These are phyloP conservation scores for Dusona sp. DNA, from an alignment of 2,888 invertebrate genomes.

Conservation along the genomic window DNA sequence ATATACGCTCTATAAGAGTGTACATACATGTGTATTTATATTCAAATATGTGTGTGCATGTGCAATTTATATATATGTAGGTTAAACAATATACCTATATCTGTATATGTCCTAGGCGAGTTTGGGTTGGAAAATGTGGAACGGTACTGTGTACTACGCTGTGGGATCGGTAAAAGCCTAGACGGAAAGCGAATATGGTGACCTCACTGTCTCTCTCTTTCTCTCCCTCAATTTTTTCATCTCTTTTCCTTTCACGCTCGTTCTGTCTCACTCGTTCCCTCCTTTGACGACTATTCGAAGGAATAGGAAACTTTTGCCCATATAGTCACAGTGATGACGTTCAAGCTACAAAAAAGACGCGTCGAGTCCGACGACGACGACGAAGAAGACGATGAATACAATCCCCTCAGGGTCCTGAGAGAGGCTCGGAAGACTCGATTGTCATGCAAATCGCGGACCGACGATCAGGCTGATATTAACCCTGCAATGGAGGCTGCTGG, in stretches of 20 bases:
- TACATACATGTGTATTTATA: slow-evolving; percentile 6
- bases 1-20: slow-evolving; percentile 39
- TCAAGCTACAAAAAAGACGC: slow-evolving; percentile 61
- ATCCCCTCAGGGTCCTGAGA: slow-evolving; percentile 53
- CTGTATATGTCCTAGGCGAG: slow-evolving; percentile 14
- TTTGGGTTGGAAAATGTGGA: slow-evolving; percentile 45
- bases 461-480: slow-evolving; percentile 77
- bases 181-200: slow-evolving; percentile 59
- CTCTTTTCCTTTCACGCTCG: slow-evolving; percentile 20
- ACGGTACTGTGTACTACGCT: slow-evolving; percentile 28
- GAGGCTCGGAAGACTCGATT: slow-evolving; percentile 73
- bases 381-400: slow-evolving; percentile 43
- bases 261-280: slow-evolving; percentile 50
- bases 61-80: neutral
- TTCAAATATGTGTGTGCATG: slow-evolving; percentile 8
- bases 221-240: slow-evolving; percentile 32
- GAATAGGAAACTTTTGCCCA: slow-evolving; percentile 56
- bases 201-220: slow-evolving; percentile 45
- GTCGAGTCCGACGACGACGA: slow-evolving; percentile 31
- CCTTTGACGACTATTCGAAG: slow-evolving; percentile 62
- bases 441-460: slow-evolving; percentile 79
- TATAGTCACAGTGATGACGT: slow-evolving; percentile 67
- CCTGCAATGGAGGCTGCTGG: slow-evolving; percentile 67
- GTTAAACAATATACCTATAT: neutral
- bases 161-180: slow-evolving; percentile 66